Conservation (phyloP, 35 echinoderm and acorn worm species). For the Apostichopus californicus region DNA sequence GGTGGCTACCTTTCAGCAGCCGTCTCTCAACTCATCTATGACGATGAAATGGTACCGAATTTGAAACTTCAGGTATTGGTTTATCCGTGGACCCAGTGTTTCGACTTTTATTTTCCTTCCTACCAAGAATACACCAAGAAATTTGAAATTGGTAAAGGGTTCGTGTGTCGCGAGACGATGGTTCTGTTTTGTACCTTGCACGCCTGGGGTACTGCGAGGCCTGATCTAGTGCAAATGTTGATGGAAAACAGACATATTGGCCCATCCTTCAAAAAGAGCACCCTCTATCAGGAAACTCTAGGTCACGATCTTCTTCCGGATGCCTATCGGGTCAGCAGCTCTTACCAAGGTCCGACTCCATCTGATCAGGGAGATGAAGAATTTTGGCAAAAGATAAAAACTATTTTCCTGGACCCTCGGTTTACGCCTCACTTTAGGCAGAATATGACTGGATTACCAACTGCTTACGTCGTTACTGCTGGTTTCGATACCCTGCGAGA, state of each 20-base stretch:
- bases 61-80: conserved; percentile 54
- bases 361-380: background rate
- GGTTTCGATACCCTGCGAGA: conserved; percentile 18
- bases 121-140: conserved; percentile 21
- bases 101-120: conserved; percentile 37
- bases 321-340: background rate
- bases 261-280: background rate
- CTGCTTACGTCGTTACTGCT: conserved; percentile 18
- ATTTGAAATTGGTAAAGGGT: background rate
- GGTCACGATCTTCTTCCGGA: background rate
- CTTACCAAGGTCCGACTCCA: background rate
- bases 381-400: background rate
- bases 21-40: conserved; percentile 33
- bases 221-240: background rate
- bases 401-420: conserved; percentile 21
- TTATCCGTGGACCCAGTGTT: conserved; percentile 47
- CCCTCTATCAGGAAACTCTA: background rate
- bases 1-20: conserved; percentile 45
- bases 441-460: conserved; percentile 34
- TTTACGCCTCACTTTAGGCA: conserved; percentile 27
- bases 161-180: background rate
- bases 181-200: background rate
- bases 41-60: conserved; percentile 50
- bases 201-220: background rate
- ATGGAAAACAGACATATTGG: conserved; percentile 28